Base-by-base conservation (phyloP, 2,113 vertebrate species). In the Helogale parvula region DNA sequence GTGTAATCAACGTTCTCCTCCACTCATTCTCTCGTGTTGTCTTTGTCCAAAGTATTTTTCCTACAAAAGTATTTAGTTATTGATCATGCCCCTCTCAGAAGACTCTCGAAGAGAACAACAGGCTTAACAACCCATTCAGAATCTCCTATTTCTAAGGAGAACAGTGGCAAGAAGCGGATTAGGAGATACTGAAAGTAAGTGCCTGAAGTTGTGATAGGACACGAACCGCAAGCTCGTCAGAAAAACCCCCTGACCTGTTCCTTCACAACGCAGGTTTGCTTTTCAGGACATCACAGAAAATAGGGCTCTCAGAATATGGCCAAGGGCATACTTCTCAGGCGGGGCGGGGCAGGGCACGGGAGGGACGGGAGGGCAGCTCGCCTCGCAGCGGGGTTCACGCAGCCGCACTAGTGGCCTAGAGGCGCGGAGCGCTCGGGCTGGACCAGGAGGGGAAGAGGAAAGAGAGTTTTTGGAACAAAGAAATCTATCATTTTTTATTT, bases 81-180 rank as follows among this genome's bases (percentile, higher is more conserved):
- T 86, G 47, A 76, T 90, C 35, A 41, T 33, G 14, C 71, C 57
- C 72, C 94, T 88, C 63, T 74, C 47, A 87, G 71, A 95, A 96
- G 74, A 87, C 19, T 94, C 21, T 97, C 38, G 71, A 57, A 54
- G 66, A 94, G 95, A 87, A 90, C 77, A 54, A 17, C 33, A 95
- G 60, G 23, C 33, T 76, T 92, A 86, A 57, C 27, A 45, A 93
- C 65, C 31, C 25, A 2, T 91, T 96, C 25, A 85, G 80, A 94
- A 72, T 52, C 63, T 95, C 84, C 74, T 38, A 85, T 66, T 87
- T 95, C 35, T 85, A 92, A 89, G 71, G 63, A 96, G 79, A 90
- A 76, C 16, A 74, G n/a, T 72, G 31, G 35, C 81, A 66, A 79
- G 47, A 41, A 65, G 57, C 35, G 12, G 65, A 17, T 29, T 38